Base-by-base conservation (phyloP, 2,888 invertebrate species). In the Microlaimidae sp. region DNA sequence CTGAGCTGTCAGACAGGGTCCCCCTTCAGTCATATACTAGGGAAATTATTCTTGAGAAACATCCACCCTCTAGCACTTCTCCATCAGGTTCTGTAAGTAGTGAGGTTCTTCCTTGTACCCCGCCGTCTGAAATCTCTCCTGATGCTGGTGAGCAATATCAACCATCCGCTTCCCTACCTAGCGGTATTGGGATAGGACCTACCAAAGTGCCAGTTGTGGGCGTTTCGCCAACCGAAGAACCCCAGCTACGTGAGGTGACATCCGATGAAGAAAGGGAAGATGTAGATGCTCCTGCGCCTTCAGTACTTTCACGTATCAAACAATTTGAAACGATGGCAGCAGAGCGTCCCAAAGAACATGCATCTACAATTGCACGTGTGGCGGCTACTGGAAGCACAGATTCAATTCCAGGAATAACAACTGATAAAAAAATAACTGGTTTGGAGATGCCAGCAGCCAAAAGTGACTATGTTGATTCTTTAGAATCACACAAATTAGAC, bases 41-140 rank as follows among this genome's bases (percentile, higher is more conserved):
- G n/a, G 51, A 54, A 29, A 26, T 54, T 4, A 27, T 32, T n/a
- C 43, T 32, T 21, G 51, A 54, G 26, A 54, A 51, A 21, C 54
- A 45, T 26, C 51, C 54, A 3, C 54, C 51, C 4, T 28, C 42
- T 13, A 29, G 42, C 27, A 17, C n/a, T 21, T 38, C 43, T 43
- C 10, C 43, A n/a, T 7, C 43, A 10, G 7, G 13, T 3, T 29
- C 26, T 21, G n/a, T n/a, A n/a, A n/a, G n/a, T n/a, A n/a, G n/a
- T n/a, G n/a, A n/a, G n/a, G n/a, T n/a, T n/a, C n/a, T n/a, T n/a
- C n/a, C n/a, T n/a, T n/a, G n/a, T n/a, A 29, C 49, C 5, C 49
- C 49, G 7, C 49, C 28, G 3, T n/a, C 10, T 23, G 47, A 52
- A 26, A 47, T 23, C 3, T 27, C 47, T 38, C 51, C 43, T 7